Evolutionary conservation across 2,797 vertebrate species (phyloP).

Genomic region (Adelosebastes latens): DNA sequence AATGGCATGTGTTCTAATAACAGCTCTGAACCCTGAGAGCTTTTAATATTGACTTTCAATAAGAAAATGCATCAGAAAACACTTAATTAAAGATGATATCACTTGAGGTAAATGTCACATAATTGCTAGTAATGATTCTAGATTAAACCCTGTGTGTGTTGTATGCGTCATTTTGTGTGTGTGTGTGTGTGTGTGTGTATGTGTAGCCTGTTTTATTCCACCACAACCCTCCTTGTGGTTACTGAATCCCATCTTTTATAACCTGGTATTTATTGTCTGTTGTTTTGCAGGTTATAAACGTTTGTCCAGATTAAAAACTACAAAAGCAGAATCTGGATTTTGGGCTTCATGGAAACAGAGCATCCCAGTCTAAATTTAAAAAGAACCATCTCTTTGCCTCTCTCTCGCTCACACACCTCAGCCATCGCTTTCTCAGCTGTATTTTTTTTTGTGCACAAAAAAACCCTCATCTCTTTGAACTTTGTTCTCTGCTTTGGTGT

Average conservation of each 20-base stretch:
- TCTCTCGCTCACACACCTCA: conserved; percentile 3
- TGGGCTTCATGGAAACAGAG: not conserved
- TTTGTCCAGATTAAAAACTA: not conserved
- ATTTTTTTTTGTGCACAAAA: conserved; percentile 11
- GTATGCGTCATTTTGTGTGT: not conserved
- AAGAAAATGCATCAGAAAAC: not conserved
- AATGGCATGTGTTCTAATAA: not conserved
- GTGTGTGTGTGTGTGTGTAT: no score
- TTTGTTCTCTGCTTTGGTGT: conserved; percentile 40
- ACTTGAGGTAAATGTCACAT: not conserved
- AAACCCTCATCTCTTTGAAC: conserved; percentile 38
- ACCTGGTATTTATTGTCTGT: not conserved
- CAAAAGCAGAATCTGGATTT: not conserved
- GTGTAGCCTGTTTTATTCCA: not conserved
- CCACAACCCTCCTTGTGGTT: no score
- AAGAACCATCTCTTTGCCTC: not conserved
- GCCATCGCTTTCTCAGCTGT: conserved; percentile 11
- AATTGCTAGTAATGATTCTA: not conserved
- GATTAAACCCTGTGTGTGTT: not conserved
- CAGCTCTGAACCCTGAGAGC: not conserved
- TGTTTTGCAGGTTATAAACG: not conserved
- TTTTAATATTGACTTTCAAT: not conserved
- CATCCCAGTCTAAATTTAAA: not conserved
- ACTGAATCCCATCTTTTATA: not conserved
- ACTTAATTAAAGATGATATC: not conserved